Evolutionary conservation across 1,140 invertebrate genomes (phyloP), one percentile per base, ranked within the genome.

Genomic region (Pinna nobilis): DNA sequence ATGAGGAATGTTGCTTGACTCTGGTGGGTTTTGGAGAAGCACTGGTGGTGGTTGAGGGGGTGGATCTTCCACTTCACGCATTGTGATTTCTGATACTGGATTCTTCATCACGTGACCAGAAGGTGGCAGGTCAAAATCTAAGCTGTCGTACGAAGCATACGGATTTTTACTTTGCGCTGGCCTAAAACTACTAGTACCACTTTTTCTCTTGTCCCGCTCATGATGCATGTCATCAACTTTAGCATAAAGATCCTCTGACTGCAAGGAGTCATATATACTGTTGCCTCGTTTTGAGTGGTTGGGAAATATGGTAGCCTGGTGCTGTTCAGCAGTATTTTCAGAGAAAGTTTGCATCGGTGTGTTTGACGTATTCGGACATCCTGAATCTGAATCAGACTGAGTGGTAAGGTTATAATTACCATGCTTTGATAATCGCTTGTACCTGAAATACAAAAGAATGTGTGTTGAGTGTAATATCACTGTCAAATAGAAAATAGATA

Each of bases 101-200:
- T 41, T 63, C 33, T 18, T 64, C 50, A 20, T 44, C 60, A 32
- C 49, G 23, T 6, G 41, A 3, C 3, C 18, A 37, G 18, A n/a
- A 18, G 25, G 6, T 44, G 70, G 50, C n/a, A 64, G 39, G 25
- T 75, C 73, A 60, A 59, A 75, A 41, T 75, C 67, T 23, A 75
- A 55, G 32, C 73, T 75, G 51, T 70, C 66, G 20, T 75, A 75
- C 0, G 73, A 75, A 9, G 73, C 73, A 50, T 75, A 75, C 6
- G 66, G 73, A 28, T 75, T 59, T 55, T 68, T 55, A n/a, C 28
- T 44, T 59, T 70, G 59, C 25, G 28, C 51, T 15, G 66, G 67
- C 20, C 51, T 35, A 28, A 75, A 64, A 32, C 61, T 59, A 13
- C 60, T 51, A 20, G 49, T 61, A 0, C 65, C 41, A 20, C 28